Percentiles rank a stretch among this genome's conserved stretches.
Evolutionary conservation across 1,140 invertebrate genomes (phyloP).

Genomic region (Berghia stephanieae): DNA sequence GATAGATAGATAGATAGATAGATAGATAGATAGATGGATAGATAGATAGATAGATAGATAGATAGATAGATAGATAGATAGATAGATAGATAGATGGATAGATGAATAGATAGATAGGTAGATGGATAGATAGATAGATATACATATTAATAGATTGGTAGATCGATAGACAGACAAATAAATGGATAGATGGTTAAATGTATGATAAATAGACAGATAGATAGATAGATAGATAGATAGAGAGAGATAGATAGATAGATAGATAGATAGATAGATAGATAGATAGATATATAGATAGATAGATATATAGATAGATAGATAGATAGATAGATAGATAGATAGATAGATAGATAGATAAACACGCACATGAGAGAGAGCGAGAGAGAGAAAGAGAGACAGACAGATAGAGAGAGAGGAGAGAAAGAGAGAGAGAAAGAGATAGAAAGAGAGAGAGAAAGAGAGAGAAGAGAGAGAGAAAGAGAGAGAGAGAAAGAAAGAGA

Average conservation of each 20-base stretch:
- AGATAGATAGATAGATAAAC: neutral
- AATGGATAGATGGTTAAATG: too few relatives aligned
- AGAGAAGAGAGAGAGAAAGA: neutral
- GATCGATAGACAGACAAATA: too few relatives aligned
- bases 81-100: conserved; percentile 19
- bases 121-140: neutral
- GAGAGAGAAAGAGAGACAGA: conserved; percentile 5
- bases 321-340: neutral
- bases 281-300: too few relatives aligned
- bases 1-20: conserved; percentile 12
- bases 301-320: too few relatives aligned
- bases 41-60: conserved; percentile 16
- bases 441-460: conserved; percentile 9
- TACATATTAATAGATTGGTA: too few relatives aligned
- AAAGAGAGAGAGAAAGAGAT: conserved; percentile 7
- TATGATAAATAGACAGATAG: too few relatives aligned
- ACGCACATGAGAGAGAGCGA: too few relatives aligned
- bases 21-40: conserved; percentile 15
- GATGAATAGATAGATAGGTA: neutral
- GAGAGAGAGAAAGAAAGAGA: conserved; percentile 9
- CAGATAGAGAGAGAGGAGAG: conserved; percentile 13
- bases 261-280: too few relatives aligned
- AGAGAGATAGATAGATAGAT: too few relatives aligned
- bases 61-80: conserved; percentile 21
- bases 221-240: too few relatives aligned